Evolutionary conservation across 2,797 vertebrate species (phyloP).

Genomic region (Ambastaia sidthimunki): DNA sequence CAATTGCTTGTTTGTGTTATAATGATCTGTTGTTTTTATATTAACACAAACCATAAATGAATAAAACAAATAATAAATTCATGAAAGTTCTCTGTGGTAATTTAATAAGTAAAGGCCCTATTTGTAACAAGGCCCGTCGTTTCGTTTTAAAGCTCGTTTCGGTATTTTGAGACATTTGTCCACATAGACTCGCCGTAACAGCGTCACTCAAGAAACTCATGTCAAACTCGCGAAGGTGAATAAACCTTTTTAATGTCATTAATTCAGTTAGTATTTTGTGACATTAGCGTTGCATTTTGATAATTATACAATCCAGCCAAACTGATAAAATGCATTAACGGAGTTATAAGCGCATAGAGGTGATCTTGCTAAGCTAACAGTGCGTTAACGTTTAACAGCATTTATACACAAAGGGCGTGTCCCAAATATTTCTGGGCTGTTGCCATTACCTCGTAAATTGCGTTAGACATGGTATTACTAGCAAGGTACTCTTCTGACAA

Average conservation of each 20-base stretch:
- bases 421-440: no score
- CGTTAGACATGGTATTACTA: not conserved
- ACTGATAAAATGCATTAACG: not conserved
- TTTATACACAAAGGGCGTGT: not conserved
- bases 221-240: slow-evolving; percentile 64
- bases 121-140: no score
- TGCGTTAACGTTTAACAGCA: not conserved
- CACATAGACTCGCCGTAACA: slow-evolving; percentile 63
- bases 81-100: no score
- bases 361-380: slow-evolving; percentile 23
- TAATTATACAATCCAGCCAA: not conserved
- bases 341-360: not conserved
- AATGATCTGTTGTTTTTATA: no score
- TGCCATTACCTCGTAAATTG: not conserved
- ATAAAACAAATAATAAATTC: no score
- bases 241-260: not conserved
- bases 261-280: not conserved
- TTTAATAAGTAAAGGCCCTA: no score
- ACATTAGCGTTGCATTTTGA: not conserved
- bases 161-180: slow-evolving; percentile 2
- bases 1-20: no score
- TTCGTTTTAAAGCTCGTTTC: no score
- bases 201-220: slow-evolving; percentile 50
- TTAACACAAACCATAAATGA: no score
- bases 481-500: no score